These are phyloP conservation scores for Melitaea athalia DNA, from an alignment of 2,888 invertebrate species.

Conservation along the genomic window DNA sequence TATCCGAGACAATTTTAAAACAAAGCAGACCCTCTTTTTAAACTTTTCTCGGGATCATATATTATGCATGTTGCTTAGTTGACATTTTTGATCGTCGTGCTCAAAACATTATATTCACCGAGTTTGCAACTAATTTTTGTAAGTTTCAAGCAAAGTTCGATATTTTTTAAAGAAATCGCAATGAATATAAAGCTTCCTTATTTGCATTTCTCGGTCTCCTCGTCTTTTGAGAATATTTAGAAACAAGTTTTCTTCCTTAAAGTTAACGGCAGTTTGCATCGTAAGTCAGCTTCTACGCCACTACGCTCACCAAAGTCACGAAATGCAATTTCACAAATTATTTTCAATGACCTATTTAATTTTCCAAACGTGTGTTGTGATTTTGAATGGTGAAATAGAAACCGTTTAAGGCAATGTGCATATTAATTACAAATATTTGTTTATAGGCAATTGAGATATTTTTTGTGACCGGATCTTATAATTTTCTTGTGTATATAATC, in stretches of 20 bases:
- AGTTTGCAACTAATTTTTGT: constrained; percentile 58
- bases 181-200: constrained; percentile 56
- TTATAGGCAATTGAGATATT: too few species aligned
- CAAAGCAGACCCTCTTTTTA: constrained; percentile 26
- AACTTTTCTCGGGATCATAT: constrained; percentile 28
- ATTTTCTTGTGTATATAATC: too few species aligned
- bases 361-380: constrained; percentile 17
- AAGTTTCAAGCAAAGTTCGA: constrained; percentile 50
- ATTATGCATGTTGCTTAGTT: constrained; percentile 35
- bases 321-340: constrained; percentile 39
- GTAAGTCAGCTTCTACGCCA: constrained; percentile 59
- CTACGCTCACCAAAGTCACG: constrained; percentile 46
- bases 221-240: constrained; percentile 61
- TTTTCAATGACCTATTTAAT: constrained; percentile 23
- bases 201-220: constrained; percentile 60
- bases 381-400: neutral
- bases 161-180: constrained; percentile 53
- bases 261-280: constrained; percentile 69
- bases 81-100: constrained; percentile 40
- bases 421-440: too few species aligned
- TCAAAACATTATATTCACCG: constrained; percentile 47
- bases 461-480: too few species aligned
- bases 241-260: constrained; percentile 66
- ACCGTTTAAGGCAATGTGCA: neutral
- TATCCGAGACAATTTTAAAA: constrained; percentile 25